These are phyloP conservation scores for Philhelius pedissequus DNA, from an alignment of 2,888 invertebrate genomes.

Conservation along the genomic window DNA sequence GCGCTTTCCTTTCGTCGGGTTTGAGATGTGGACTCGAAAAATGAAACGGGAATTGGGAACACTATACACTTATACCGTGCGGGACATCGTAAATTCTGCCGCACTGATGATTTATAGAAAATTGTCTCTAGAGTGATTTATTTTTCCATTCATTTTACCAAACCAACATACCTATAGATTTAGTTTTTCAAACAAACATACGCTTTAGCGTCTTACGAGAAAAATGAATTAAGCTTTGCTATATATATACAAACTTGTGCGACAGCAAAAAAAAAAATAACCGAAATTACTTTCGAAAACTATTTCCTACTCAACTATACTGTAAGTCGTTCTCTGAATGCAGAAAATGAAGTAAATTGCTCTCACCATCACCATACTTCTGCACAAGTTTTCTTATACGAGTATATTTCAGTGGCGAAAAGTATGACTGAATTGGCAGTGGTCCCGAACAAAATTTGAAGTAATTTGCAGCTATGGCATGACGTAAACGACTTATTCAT, in stretches of 20 bases:
- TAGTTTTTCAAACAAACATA: constrained; percentile 2
- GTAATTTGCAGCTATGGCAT: constrained; percentile 54
- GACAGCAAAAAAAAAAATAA: constrained; percentile 55
- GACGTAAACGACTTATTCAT: constrained; percentile 65
- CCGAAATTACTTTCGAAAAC: constrained; percentile 63
- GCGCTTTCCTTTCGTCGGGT: background rate
- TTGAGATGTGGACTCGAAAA: background rate
- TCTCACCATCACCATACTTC: background rate
- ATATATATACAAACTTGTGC: constrained; percentile 39
- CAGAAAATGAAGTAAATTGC: background rate
- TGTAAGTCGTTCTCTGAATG: background rate
- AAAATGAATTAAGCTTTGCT: constrained; percentile 41
- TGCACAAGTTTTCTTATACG: background rate
- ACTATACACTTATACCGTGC: background rate
- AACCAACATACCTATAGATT: background rate
- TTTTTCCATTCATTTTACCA: constrained; percentile 48
- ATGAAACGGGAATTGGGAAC: background rate
- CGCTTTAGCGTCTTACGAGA: constrained; percentile 4
- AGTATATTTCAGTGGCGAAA: background rate
- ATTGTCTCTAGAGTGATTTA: constrained; percentile 52
- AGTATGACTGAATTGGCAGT: constrained; percentile 38
- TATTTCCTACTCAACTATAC: constrained; percentile 38
- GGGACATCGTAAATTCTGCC: constrained; percentile 26
- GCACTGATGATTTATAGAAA: constrained; percentile 63
- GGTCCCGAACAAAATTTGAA: constrained; percentile 42